Base-by-base conservation (phyloP, 2,888 invertebrate genomes). In the Stenchaetothrips biformis region DNA sequence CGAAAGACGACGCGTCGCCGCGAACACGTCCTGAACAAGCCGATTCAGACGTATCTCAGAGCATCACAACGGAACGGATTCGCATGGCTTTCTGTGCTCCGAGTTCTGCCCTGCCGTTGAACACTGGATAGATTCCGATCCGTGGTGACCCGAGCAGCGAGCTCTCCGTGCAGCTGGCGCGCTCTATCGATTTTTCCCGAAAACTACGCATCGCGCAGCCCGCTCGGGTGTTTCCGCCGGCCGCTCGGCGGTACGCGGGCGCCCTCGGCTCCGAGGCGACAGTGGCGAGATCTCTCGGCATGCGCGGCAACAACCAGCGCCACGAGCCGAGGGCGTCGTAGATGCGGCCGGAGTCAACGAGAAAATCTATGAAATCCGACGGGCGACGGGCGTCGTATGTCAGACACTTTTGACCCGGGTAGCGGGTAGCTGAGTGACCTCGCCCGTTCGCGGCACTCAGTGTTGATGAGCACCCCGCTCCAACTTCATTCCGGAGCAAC, bases 291-390 rank as follows among this genome's bases (percentile, higher is more conserved):
- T 74, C 67, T 21, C 21, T 21, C 67, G 67, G 67, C 67, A 8
- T 21, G 8, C 67, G 67, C 21, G 67, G 67, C 67, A 74, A 74
- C 67, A 11, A 4, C 67, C 21, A 25, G 21, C 67, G 67, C 67
- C 67, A 7, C 67, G 67, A 21, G 67, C 21, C 21, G 25, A 25
- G 67, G 67, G 21, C 67, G 67, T 74, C 67, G 67, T 74, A 74
- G 67, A 74, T 74, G 67, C 67, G 67, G 21, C 67, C 8, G 7
- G 67, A 21, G 67, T 74, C 67, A 74, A 74, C 67, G 67, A 74
- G 67, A 74, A 74, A 74, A 74, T 74, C 67, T 74, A 74, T 74
- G 67, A 74, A 74, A 74, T 74, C 67, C 67, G 25, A 74, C 67
- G 25, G 67, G 21, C 67, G 67, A 13, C 53, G 9, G 53, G 37